Percentiles rank a stretch among this genome's conserved stretches.
Evolutionary conservation across 2,797 vertebrate genomes (phyloP).

Genomic region (Leptoclinus maculatus): DNA sequence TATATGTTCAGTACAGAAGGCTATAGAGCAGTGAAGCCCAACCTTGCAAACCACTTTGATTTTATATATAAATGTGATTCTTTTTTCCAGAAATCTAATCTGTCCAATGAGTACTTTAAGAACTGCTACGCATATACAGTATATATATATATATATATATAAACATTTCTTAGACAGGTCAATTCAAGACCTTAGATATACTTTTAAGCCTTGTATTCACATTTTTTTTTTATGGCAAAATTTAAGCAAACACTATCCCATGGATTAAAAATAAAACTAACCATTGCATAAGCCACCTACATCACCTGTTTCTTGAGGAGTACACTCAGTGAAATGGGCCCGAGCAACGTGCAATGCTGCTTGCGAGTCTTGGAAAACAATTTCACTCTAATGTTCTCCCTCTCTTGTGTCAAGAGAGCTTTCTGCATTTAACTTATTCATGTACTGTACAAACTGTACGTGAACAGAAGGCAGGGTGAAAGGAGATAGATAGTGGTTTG

Average conservation of each 20-base stretch:
- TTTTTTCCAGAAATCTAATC: neutral
- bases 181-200: conserved; percentile 6
- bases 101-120: neutral
- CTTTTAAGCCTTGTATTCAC: conserved; percentile 20
- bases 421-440: conserved; percentile 83
- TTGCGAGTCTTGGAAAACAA: conserved; percentile 72
- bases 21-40: conserved; percentile 14
- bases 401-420: conserved; percentile 74
- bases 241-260: conserved; percentile 34
- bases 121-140: neutral
- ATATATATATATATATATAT: too few species aligned
- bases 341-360: conserved; percentile 63
- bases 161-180: neutral
- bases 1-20: conserved; percentile 24
- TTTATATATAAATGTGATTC: conserved; percentile 6
- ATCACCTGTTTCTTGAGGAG: conserved; percentile 76
- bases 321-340: conserved; percentile 72
- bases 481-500: conserved; percentile 63
- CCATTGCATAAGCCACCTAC: conserved; percentile 74
- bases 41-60: conserved; percentile 28
- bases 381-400: conserved; percentile 65
- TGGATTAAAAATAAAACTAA: conserved; percentile 70
- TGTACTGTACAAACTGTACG: conserved; percentile 69
- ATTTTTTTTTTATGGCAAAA: conserved; percentile 27
- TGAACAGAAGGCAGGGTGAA: conserved; percentile 67